These are phyloP conservation scores for Leptonema lineaticorne DNA, from an alignment of 1,140 invertebrate genomes.

Conservation along the genomic window DNA sequence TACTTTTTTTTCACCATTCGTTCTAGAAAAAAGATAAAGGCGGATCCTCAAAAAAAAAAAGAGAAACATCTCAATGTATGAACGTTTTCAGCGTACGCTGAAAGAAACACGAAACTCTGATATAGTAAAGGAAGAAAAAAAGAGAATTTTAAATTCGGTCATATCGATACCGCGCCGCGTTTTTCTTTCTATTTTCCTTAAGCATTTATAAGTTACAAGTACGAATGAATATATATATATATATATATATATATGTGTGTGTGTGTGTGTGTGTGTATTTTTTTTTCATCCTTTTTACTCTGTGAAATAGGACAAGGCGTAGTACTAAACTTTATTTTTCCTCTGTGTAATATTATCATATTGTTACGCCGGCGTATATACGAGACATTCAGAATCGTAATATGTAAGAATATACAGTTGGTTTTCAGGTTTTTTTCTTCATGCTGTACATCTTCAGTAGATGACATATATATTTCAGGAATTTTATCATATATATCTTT, in stretches of 20 bases:
- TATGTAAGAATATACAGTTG: background rate
- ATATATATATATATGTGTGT: no score
- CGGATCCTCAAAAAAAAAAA: background rate
- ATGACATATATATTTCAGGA: no score
- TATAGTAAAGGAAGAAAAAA: background rate
- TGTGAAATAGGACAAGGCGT: background rate
- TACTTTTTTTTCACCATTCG: constrained; percentile 8
- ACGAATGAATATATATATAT: constrained; percentile 3
- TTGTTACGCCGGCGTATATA: background rate
- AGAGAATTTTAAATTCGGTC: constrained; percentile 18
- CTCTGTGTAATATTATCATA: background rate
- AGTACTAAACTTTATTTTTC: background rate
- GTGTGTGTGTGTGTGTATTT: no score
- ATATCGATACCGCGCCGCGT: constrained; percentile 2
- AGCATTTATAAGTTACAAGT: no score
- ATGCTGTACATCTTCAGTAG: no score
- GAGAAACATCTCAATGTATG: constrained; percentile 1
- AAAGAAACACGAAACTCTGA: no score
- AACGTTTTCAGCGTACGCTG: background rate
- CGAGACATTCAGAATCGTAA: background rate
- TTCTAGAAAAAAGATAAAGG: background rate
- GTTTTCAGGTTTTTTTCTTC: no score
- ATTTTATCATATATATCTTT: no score
- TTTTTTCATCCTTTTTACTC: background rate
- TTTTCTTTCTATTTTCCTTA: background rate